Evolutionary conservation across 2,113 vertebrate species (phyloP).

Genomic region (Indicator indicator): DNA sequence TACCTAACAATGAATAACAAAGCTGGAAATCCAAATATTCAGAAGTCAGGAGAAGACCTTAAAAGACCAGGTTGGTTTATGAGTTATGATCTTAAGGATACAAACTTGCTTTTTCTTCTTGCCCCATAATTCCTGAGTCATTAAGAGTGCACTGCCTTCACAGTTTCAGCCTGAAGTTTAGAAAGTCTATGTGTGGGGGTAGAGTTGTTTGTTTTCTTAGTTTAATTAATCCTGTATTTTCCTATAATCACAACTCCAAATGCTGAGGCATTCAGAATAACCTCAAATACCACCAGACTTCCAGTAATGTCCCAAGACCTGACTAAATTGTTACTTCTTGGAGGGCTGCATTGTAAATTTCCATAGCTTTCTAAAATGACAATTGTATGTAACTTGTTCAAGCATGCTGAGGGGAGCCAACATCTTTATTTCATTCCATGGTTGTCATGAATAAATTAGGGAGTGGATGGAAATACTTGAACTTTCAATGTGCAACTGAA

Average conservation of each 20-base stretch:
- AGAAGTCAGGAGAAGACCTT: not conserved
- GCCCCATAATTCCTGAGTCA: not conserved
- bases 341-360: not conserved
- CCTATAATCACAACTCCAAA: not conserved
- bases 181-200: not conserved
- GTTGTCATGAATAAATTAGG: not conserved
- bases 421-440: not conserved
- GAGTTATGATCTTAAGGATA: not conserved
- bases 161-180: not conserved
- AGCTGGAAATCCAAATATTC: not conserved
- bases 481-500: not conserved
- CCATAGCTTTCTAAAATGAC: not conserved
- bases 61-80: not conserved
- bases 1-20: not conserved
- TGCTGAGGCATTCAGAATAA: not conserved
- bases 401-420: not conserved
- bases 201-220: not conserved
- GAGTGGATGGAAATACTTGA: not conserved
- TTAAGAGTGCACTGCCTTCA: not conserved
- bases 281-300: not conserved
- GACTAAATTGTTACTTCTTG: not conserved
- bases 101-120: not conserved
- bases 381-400: not conserved
- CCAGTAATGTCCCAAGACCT: not conserved
- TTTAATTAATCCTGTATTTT: not conserved